phyloP scores from a whole-genome alignment of 2,888 invertebrate genomes.

The Graphium colonna region DNA sequence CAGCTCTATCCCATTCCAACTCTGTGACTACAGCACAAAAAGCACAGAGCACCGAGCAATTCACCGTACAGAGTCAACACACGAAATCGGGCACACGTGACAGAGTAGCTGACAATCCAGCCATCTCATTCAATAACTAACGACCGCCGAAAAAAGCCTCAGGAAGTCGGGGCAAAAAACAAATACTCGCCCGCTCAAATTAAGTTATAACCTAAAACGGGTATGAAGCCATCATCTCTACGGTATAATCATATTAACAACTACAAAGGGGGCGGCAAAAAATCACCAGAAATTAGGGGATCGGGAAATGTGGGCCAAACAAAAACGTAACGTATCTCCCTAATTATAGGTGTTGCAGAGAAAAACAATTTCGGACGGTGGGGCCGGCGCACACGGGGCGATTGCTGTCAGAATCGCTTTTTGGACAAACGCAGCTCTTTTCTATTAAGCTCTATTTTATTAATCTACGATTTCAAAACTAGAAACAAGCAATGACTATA shows the following conservation, averaged over 20 bases:
- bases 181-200: conserved; percentile 76
- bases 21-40: conserved; percentile 29
- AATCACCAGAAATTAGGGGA: conserved; percentile 78
- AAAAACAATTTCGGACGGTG: conserved; percentile 77
- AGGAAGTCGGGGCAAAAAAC: conserved; percentile 78
- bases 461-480: neutral
- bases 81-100: conserved; percentile 56
- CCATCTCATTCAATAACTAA: conserved; percentile 79
- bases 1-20: no score
- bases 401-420: conserved; percentile 28
- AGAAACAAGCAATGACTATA: no score
- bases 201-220: conserved; percentile 80
- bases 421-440: no score
- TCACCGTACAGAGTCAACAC: conserved; percentile 52
- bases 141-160: conserved; percentile 71
- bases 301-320: conserved; percentile 80
- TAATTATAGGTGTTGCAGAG: conserved; percentile 77
- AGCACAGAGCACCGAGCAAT: conserved; percentile 55
- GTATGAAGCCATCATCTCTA: conserved; percentile 80
- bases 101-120: conserved; percentile 53
- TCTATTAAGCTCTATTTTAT: no score
- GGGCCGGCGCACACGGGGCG: conserved; percentile 59
- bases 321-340: conserved; percentile 77
- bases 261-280: conserved; percentile 79
- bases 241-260: conserved; percentile 80